Evolutionary conservation across 2,888 invertebrate genomes (phyloP), one percentile per base, ranked within the genome.

Genomic region (Petrolisthes cinctipes): DNA sequence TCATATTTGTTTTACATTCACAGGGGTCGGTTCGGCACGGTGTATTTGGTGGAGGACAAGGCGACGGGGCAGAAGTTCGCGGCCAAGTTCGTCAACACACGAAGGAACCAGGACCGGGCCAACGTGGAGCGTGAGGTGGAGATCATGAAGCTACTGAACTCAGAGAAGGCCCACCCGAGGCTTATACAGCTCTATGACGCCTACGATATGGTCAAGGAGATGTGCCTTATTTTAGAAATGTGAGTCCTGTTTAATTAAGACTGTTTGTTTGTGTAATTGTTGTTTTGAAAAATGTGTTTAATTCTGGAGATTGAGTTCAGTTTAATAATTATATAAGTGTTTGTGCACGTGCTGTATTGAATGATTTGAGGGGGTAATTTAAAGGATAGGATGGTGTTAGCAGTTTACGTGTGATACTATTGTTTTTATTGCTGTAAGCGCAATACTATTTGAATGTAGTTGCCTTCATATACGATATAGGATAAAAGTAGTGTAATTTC

Each of bases 221-320:
- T 99, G 96, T 97, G 98, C 93, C 97, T 99, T 92, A 96, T 99
- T 91, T 95, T 99, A 91, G 99, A 99, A 95, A 94, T 99, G 99
- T 99, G 94, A 96, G 98, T 95, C 81, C 75, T 57, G 23, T 9
- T 61, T 17, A 11, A 5, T n/a, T 68, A 68, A 37, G 57, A 4
- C 9, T 68, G 82, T 37, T n/a, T 7, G 53, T 11, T 4, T n/a
- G 68, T 14, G 73, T 68, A 17, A 17, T n/a, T 51, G 37, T 23
- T 4, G 73, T n/a, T 54, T 71, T 20, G 20, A 53, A n/a, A 4
- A 2, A 11, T 37, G 82, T 4, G 23, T n/a, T 7, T 51, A 20
- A 5, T 3, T 66, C 37, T 37, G 1, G 37, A 37, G 37, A 37
- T 37, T 37, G 2, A 37, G 2, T 37, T 37, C 37, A 37, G 37